Evolutionary conservation across 2,888 invertebrate genomes (phyloP).

Genomic region (Fragum sueziense): DNA sequence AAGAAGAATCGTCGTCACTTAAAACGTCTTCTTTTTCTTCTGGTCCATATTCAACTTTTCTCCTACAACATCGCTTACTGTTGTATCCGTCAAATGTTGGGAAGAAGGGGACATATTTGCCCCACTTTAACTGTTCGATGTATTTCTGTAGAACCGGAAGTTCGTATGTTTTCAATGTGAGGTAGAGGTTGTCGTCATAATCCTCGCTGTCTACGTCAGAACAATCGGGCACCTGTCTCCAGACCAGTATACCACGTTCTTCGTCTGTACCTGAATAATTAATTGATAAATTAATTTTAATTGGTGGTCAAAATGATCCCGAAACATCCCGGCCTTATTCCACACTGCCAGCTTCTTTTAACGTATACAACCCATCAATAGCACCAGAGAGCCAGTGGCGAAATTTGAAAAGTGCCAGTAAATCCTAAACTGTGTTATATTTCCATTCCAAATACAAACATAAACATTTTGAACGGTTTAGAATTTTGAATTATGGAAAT

Average conservation of each 20-base stretch:
- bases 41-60: background rate
- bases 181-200: slow-evolving; percentile 24
- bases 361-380: too few relatives aligned
- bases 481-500: too few relatives aligned
- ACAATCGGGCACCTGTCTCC: slow-evolving; percentile 50
- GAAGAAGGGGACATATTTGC: slow-evolving; percentile 54
- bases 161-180: slow-evolving; percentile 58
- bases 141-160: slow-evolving; percentile 56
- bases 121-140: slow-evolving; percentile 43
- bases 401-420: too few relatives aligned
- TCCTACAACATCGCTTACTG: background rate
- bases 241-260: slow-evolving; percentile 59
- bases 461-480: too few relatives aligned
- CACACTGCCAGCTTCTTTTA: too few relatives aligned
- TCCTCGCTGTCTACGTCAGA: slow-evolving; percentile 31
- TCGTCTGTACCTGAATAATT: slow-evolving; percentile 53
- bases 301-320: too few relatives aligned
- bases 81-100: slow-evolving; percentile 58
- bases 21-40: background rate
- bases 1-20: background rate
- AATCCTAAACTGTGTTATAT: too few relatives aligned
- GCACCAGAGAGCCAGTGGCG: too few relatives aligned
- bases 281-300: background rate
- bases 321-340: too few relatives aligned
- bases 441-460: too few relatives aligned